Evolutionary conservation across 1,140 invertebrate species (phyloP).

Genomic region (Probaryconus sp.): DNA sequence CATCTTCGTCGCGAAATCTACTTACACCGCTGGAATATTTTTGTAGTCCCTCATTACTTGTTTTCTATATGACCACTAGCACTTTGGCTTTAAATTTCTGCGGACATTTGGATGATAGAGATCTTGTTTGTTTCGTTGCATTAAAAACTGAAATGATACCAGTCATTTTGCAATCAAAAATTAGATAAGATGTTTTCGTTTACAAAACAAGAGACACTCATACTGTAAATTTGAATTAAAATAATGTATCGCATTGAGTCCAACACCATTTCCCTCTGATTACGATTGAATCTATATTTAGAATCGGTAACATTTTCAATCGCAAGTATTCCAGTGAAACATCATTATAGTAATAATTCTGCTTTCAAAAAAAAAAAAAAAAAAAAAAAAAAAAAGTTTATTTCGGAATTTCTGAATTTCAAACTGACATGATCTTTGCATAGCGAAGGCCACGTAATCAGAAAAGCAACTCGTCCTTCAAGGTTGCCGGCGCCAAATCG

Average conservation of each 20-base stretch:
- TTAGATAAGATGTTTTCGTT: no score
- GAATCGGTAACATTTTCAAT: no score
- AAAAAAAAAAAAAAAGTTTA: no score
- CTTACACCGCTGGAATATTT: conserved; percentile 43
- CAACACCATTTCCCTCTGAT: no score
- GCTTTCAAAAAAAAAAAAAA: no score
- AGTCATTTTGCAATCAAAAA: conserved; percentile 29
- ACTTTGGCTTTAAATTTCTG: conserved; percentile 48
- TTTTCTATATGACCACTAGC: conserved; percentile 40
- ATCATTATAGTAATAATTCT: no score
- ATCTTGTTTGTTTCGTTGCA: conserved; percentile 41
- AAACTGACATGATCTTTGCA: conserved; percentile 22
- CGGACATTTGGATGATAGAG: conserved; percentile 32
- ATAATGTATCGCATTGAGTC: no score
- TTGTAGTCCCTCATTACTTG: conserved; percentile 45
- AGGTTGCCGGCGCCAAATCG: conserved; percentile 52
- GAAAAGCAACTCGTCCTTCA: conserved; percentile 35
- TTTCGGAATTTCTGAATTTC: conserved; percentile 9
- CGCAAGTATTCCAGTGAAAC: no score
- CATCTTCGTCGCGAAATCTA: conserved; percentile 37
- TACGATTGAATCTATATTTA: no score
- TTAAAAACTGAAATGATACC: conserved; percentile 25
- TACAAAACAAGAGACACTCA: no score
- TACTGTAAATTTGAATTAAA: no score
- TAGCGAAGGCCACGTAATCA: conserved; percentile 49